Percentiles rank a stretch among this genome's conserved stretches.
These are phyloP conservation scores for Alcedo quadribrachys DNA, from an alignment of 2,797 vertebrate genomes.

Conservation along the genomic window DNA sequence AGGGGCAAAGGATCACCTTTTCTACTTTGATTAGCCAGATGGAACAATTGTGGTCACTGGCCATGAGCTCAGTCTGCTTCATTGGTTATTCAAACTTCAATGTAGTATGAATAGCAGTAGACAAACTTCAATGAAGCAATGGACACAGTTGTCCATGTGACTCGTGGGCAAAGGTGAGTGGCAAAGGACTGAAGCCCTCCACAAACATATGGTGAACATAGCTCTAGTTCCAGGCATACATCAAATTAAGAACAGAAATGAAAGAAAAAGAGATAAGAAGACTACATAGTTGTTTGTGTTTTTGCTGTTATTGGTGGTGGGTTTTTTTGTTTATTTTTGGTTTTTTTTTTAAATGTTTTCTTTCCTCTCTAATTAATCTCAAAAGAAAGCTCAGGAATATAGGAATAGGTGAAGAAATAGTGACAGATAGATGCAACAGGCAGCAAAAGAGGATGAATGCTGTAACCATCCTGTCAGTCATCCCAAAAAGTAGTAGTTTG, in stretches of 20 bases:
- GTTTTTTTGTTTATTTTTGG: fast-evolving
- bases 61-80: not conserved
- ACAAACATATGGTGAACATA: not conserved
- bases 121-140: too few species aligned
- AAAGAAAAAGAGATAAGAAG: not conserved
- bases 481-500: not conserved
- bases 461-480: not conserved
- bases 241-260: not conserved
- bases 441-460: not conserved
- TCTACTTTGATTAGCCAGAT: not conserved
- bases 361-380: not conserved
- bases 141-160: not conserved
- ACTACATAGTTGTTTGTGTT: not conserved
- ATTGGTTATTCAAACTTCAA: not conserved
- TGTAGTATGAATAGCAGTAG: not conserved
- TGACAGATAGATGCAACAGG: not conserved
- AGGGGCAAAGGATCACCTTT: not conserved
- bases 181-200: not conserved
- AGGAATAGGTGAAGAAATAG: not conserved
- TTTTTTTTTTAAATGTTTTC: not conserved
- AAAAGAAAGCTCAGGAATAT: not conserved
- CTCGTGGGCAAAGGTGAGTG: not conserved
- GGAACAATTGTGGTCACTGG: not conserved
- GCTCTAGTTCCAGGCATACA: not conserved
- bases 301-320: too few species aligned